phyloP scores from a whole-genome alignment of 1,140 invertebrate species.

The Temnothorax curvispinosus region DNA sequence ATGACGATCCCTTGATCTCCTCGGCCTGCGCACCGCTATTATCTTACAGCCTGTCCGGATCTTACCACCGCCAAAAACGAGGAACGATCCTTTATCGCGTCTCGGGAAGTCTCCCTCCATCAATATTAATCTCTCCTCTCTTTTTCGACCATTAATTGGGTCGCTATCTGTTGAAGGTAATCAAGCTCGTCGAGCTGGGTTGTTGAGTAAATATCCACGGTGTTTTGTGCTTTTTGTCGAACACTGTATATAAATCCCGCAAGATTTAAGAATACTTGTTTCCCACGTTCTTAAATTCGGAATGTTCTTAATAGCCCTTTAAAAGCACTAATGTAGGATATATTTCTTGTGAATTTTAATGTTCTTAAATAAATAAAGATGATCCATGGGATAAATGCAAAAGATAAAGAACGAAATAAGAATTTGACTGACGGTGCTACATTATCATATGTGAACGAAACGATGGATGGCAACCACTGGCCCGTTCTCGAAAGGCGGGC shows the following conservation, averaged over 20 bases:
- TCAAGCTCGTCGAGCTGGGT: slow-evolving; percentile 33
- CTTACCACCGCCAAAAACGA: slow-evolving; percentile 3
- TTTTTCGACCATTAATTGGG: slow-evolving; percentile 66
- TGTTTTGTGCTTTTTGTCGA: not conserved
- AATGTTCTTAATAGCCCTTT: not conserved
- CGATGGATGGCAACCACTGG: slow-evolving; percentile 27
- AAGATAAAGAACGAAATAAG: not conserved
- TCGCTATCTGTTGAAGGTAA: slow-evolving; percentile 64
- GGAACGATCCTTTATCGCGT: not conserved
- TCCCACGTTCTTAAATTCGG: not conserved
- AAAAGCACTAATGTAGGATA: not conserved
- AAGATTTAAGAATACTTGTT: not conserved
- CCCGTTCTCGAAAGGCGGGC: slow-evolving; percentile 24
- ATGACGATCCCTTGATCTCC: slow-evolving; percentile 67
- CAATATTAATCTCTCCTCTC: slow-evolving; percentile 54
- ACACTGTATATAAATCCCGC: not conserved
- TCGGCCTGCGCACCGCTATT: slow-evolving; percentile 51
- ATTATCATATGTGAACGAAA: not conserved
- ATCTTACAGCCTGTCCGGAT: slow-evolving; percentile 55
- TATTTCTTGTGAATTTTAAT: not conserved
- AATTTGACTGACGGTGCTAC: not conserved
- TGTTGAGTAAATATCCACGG: not conserved
- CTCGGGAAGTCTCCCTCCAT: slow-evolving; percentile 21
- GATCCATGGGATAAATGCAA: not conserved
- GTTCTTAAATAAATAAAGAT: not conserved